Evolutionary conservation across 2,888 invertebrate genomes (phyloP), one percentile per base, ranked within the genome.

Genomic region (Hesperia comma): DNA sequence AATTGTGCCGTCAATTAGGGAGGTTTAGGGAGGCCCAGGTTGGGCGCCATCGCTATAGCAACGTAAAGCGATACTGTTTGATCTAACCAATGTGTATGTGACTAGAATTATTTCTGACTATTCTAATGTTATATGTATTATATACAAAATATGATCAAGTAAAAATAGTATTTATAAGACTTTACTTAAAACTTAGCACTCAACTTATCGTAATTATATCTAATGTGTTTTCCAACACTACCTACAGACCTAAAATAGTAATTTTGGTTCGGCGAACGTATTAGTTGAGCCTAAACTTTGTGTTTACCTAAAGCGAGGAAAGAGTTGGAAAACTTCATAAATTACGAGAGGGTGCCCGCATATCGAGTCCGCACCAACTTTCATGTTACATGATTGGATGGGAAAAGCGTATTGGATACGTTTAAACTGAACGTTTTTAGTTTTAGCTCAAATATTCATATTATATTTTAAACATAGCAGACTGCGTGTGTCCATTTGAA

Each of bases 1-100:
- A 91, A 92, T 90, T 91, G 90, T 87, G 81, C 79, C 79, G 82
- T 82, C 88, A 90, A 90, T 90, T 90, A 89, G 86, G 79, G 70
- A 71, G 76, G n/a, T n/a, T n/a, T n/a, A n/a, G n/a, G n/a, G n/a
- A n/a, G 74, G 78, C 78, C 83, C 83, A 77, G 73, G 81, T 81
- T 78, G 83, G 85, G 80, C 83, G 83, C 81, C 83, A 82, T 63
- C 71, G 78, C 77, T 72, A 77, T 77, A 74, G 72, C 72, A 69
- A 72, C 75, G 77, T 78, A 77, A 63, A 37, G 40, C 32, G 10
- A 61, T 66, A 33, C 49, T 60, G 15, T 49, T 43, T 46, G 46
- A 26, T 43, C 3, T 40, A 51, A 56, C 56, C 21, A 57, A 57
- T 57, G 2, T 21, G 41, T n/a, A 21, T 5, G 21, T 51, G 21